A percentile compares a stretch with the other conserved stretches of the same genome.
Conservation (phyloP, 2,888 invertebrate species). For the Gryllus longicercus region DNA sequence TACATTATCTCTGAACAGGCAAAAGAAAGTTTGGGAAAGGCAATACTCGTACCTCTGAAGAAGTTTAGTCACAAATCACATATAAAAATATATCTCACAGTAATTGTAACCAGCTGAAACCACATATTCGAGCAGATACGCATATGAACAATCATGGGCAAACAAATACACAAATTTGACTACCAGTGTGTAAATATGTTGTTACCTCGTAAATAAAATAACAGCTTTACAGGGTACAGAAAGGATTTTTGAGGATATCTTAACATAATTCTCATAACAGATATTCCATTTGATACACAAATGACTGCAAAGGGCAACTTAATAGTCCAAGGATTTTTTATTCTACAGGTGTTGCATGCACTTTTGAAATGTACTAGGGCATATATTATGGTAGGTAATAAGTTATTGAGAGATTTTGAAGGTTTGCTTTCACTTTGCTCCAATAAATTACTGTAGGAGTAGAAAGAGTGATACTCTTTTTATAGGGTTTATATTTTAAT, state of each 20-base stretch:
- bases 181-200: not conserved
- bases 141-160: not conserved
- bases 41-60: constrained; percentile 28
- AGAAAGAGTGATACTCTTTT: no score
- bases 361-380: no score
- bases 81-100: constrained; percentile 39
- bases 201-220: not conserved
- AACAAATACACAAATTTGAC: not conserved
- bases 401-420: no score
- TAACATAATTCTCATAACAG: not conserved
- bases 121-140: constrained; percentile 26
- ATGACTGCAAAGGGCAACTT: no score
- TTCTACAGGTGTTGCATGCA: no score
- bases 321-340: no score
- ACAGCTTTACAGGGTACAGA: not conserved
- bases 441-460: no score
- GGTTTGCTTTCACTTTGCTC: no score
- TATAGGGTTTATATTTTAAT: no score
- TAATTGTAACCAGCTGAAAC: constrained; percentile 34
- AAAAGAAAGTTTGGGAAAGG: constrained; percentile 1
- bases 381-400: no score
- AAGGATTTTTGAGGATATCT: not conserved
- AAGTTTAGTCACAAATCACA: constrained; percentile 37
- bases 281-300: no score
- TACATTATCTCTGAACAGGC: no score